Conservation (phyloP, 2,797 vertebrate genomes). For the Geotrypetes seraphini region DNA sequence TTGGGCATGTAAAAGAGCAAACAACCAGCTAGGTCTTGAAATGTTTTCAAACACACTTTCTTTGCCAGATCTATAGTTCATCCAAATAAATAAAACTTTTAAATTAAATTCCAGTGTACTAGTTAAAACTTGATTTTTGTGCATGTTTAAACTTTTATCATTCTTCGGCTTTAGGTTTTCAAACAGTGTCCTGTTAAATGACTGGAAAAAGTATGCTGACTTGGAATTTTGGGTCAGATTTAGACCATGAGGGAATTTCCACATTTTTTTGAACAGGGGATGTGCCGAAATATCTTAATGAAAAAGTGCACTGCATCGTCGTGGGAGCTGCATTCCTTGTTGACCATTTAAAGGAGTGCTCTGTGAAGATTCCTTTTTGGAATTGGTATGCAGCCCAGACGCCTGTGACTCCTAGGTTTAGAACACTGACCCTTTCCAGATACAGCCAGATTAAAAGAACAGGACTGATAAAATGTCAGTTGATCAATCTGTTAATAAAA, state of each 20-base stretch:
- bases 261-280: not conserved
- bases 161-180: too few species aligned
- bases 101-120: not conserved
- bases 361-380: not conserved
- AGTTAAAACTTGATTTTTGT: not conserved
- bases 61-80: slow-evolving; percentile 1
- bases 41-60: slow-evolving; percentile 6
- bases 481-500: too few species aligned
- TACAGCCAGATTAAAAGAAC: too few species aligned
- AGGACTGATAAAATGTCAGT: too few species aligned
- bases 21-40: too few species aligned
- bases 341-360: slow-evolving; percentile 4
- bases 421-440: too few species aligned
- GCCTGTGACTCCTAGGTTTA: not conserved
- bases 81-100: not conserved
- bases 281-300: not conserved
- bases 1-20: slow-evolving; percentile 5
- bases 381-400: accelerated
- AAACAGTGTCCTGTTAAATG: not conserved
- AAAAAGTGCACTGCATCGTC: not conserved
- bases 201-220: not conserved
- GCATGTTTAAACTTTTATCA: not conserved
- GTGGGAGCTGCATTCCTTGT: not conserved
- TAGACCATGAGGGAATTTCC: not conserved
- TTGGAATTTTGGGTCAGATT: not conserved